Evolutionary conservation across 2,797 vertebrate species (phyloP), one percentile per base, ranked within the genome.

Genomic region (Crenichthys baileyi): DNA sequence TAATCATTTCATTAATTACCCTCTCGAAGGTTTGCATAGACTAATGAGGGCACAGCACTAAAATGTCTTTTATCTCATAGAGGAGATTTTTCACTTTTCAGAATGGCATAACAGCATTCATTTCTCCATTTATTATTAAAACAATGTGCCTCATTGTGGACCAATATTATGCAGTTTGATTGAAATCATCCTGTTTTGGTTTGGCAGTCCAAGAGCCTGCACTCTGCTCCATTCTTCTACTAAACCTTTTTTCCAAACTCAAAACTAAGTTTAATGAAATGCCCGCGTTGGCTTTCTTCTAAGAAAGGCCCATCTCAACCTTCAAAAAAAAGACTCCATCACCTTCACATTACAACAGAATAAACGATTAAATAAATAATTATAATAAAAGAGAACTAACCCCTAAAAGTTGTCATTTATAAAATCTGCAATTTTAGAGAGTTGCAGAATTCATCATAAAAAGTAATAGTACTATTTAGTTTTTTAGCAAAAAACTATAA

Each of bases 1-100:
- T 5, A 46, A 12, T 68, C 53, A 81, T 78, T 85, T 74, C 36
- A 75, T 74, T 76, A 76, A 85, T 81, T 87, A 73, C 50, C 58
- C 73, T 67, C 31, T 16, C n/a, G 41, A 60, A 73, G 70, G 73
- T 72, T 58, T 50, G 78, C 58, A 71, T 36, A 72, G 39, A 63
- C 41, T 76, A 75, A 88, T 71, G 60, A 75, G 68, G 41, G 65
- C 2, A 51, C 48, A 12, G 18, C 0, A 15, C 51, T 65, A 2
- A 83, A 79, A 72, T 3, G 0, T 63, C 18, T 75, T 20, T 26
- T 60, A 18, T 63, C 39, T 82, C 73, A 41, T 0, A 48, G 5
- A 0, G 26, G 20, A 31, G 4, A 1, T 31, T 55, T 75, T 39
- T 74, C 41, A 20, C 71, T 81, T 73, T 44, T 74, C 24, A 53